Evolutionary conservation across 2,888 invertebrate species (phyloP).

Genomic region (Heliconius charithonia): DNA sequence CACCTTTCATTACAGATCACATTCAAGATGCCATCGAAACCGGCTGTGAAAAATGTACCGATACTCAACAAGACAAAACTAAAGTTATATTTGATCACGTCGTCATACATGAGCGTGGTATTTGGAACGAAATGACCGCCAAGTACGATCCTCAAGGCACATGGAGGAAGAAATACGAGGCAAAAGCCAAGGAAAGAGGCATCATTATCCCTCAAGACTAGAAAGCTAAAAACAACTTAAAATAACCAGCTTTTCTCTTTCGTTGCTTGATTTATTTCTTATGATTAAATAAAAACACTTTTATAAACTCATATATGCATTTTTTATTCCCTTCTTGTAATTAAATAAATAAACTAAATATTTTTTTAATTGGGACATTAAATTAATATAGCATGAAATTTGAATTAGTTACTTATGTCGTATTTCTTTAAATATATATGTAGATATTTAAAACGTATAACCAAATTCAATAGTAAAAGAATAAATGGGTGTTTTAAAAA

Average conservation of each 20-base stretch:
- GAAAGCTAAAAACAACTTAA: not conserved
- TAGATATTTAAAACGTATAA: no score
- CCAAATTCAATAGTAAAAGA: no score
- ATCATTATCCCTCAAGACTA: conserved; percentile 7
- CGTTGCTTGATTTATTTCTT: not conserved
- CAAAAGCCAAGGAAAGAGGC: conserved; percentile 3
- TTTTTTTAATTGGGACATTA: no score
- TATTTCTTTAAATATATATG: no score
- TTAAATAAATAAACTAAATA: no score
- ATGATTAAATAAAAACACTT: conserved; percentile 1
- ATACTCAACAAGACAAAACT: not conserved
- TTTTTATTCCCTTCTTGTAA: no score
- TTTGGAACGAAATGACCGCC: conserved; percentile 18
- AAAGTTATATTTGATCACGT: not conserved
- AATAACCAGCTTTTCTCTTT: not conserved
- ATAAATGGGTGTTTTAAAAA: no score
- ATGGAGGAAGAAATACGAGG: conserved; percentile 18
- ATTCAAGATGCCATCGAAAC: conserved; percentile 15
- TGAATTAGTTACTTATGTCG: no score
- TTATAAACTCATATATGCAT: no score
- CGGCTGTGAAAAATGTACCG: conserved; percentile 14
- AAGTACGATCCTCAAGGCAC: conserved; percentile 1
- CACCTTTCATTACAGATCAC: not conserved
- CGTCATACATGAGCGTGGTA: not conserved
- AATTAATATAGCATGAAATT: no score